Evolutionary conservation across 2,797 vertebrate species (phyloP), one percentile per base, ranked within the genome.

Genomic region (Selene dorsalis): DNA sequence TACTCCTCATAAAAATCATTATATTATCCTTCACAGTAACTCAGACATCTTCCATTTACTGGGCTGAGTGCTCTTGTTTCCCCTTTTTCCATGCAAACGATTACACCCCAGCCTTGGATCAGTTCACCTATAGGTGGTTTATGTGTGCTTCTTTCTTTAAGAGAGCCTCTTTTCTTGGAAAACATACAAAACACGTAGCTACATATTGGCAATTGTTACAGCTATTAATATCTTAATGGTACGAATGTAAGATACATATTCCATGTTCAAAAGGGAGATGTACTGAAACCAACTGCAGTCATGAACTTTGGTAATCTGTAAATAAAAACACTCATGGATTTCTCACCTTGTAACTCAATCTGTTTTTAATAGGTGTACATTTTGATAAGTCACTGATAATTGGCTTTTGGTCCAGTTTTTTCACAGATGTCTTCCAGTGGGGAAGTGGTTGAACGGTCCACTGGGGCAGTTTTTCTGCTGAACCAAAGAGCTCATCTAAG

Each of bases 401-500:
- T 41, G 24, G 6, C 20, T 35, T 45, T 71, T 45, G 13, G 0
- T 28, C 9, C 18, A 30, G 56, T 56, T 76, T 73, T 17, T 24
- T 16, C 13, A 3, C 17, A 28, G 57, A 55, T 20, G 2, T 78
- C 65, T 39, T 60, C 26, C 17, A 69, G 11, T 41, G 41, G 59
- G 1, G 60, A 65, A 53, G 16, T n/a, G 18, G 8, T 20, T 55
- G 24, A 69, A 63, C 41, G n/a, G 61, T 73, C 47, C 65, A 55
- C 50, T 66, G 35, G 58, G 55, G 43, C 1, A 0, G 16, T 32
- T 48, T 50, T 53, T 26, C 18, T 28, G 38, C 64, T 73, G 50
- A 77, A 66, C 64, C 52, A 61, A 61, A 65, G 73, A 59, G 59
- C 48, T 80, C 66, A 69, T 66, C 57, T 73, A 32, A 67, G 68